Evolutionary conservation across 1,140 invertebrate species (phyloP).

Genomic region (Scaptomyza hsui): DNA sequence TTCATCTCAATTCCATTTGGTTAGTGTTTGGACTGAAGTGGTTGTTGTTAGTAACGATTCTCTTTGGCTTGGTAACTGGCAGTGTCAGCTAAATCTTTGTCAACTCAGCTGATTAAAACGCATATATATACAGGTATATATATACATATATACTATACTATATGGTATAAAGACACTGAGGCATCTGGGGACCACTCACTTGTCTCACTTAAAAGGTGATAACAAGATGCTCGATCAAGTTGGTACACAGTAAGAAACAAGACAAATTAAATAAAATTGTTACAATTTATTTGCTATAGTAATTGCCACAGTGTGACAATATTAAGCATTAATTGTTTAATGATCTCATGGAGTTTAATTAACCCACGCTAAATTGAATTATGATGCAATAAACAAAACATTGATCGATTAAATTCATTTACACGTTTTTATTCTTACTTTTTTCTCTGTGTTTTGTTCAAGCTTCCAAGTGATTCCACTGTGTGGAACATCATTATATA

Average conservation of each 20-base stretch:
- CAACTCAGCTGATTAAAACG: conserved; percentile 72
- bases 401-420: conserved; percentile 10
- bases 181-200: conserved; percentile 66
- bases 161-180: conserved; percentile 11
- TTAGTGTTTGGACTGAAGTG: conserved; percentile 22
- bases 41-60: conserved; percentile 35
- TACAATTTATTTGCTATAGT: conserved; percentile 49
- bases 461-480: conserved; percentile 3
- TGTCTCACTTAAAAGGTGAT: conserved; percentile 81
- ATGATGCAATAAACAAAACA: conserved; percentile 21
- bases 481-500: not conserved
- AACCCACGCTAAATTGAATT: conserved; percentile 14
- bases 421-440: not conserved
- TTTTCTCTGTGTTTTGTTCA: no score
- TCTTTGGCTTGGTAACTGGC: conserved; percentile 66
- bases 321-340: conserved; percentile 8
- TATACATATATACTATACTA: not conserved
- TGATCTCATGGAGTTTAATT: conserved; percentile 32
- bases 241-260: conserved; percentile 30
- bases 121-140: conserved; percentile 14
- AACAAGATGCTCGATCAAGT: conserved; percentile 73
- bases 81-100: conserved; percentile 78
- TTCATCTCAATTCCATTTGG: conserved; percentile 31
- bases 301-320: conserved; percentile 44
- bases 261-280: conserved; percentile 58